phyloP scores from a whole-genome alignment of 1,140 invertebrate genomes.

The Trissolcus basalis region DNA sequence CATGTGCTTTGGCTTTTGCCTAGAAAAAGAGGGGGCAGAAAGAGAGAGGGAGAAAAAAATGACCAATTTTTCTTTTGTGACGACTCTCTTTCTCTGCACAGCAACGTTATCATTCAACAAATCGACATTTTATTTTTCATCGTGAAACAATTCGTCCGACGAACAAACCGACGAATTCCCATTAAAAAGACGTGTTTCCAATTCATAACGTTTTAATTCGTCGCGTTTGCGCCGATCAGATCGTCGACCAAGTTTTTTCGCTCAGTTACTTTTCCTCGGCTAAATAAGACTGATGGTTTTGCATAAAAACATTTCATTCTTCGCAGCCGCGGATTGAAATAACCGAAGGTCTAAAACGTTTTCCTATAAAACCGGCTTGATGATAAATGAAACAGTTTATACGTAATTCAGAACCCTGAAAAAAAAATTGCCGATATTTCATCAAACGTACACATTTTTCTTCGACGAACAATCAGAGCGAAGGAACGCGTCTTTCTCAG shows the following conservation, averaged over 20 bases:
- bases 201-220: too few relatives aligned
- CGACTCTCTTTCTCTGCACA: conserved; percentile 14
- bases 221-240: too few relatives aligned
- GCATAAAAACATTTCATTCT: too few relatives aligned
- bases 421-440: too few relatives aligned
- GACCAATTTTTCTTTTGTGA: conserved; percentile 49
- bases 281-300: too few relatives aligned
- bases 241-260: not conserved
- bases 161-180: conserved; percentile 12
- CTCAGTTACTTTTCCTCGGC: too few relatives aligned
- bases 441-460: too few relatives aligned
- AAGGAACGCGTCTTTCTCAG: too few relatives aligned
- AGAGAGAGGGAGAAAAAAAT: conserved; percentile 22
- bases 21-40: conserved; percentile 6
- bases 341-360: conserved; percentile 2
- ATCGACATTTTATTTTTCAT: conserved; percentile 37
- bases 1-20: conserved; percentile 32
- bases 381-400: conserved; percentile 29
- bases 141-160: conserved; percentile 30
- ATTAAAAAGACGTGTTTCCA: not conserved
- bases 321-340: not conserved
- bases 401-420: conserved; percentile 7
- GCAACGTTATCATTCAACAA: conserved; percentile 31
- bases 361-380: not conserved
- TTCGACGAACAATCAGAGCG: too few relatives aligned